Evolutionary conservation across 2,797 vertebrate species (phyloP).

Genomic region (Cossypha heuglini): DNA sequence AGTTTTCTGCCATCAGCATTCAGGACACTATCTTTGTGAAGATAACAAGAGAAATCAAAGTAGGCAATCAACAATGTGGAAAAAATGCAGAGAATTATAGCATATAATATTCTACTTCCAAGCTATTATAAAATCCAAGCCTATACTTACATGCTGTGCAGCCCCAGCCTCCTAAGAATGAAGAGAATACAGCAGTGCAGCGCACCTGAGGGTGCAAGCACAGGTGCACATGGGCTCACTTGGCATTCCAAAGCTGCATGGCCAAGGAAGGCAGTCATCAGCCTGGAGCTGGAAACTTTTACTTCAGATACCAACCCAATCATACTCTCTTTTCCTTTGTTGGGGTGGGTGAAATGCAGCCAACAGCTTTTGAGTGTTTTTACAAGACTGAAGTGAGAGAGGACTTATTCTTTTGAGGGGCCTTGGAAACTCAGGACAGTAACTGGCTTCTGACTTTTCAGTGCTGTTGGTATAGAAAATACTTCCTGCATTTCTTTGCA

Average conservation of each 20-base stretch:
- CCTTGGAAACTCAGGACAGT: background rate
- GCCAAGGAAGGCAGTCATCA: rapidly evolving
- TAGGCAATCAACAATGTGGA: background rate
- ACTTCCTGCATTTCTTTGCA: background rate
- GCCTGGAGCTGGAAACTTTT: background rate
- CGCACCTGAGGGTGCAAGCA: rapidly evolving
- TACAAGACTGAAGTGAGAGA: background rate
- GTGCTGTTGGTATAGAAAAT: background rate
- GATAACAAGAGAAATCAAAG: background rate
- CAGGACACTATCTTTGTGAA: background rate
- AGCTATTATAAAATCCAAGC: background rate
- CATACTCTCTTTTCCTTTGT: rapidly evolving
- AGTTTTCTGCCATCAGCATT: slow-evolving; percentile 2
- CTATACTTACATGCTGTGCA: background rate
- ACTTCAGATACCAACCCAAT: background rate
- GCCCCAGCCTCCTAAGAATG: background rate
- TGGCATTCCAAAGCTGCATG: background rate
- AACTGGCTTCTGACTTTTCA: background rate
- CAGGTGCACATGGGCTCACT: background rate
- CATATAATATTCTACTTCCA: background rate
- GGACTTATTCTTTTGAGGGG: background rate
- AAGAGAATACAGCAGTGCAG: background rate
- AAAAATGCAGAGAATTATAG: background rate
- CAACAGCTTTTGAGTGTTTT: background rate
- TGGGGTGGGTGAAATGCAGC: rapidly evolving